Percentiles rank a stretch among this genome's conserved stretches.
These are phyloP conservation scores for Antheraea mylitta DNA, from an alignment of 1,140 invertebrate genomes.

Conservation along the genomic window DNA sequence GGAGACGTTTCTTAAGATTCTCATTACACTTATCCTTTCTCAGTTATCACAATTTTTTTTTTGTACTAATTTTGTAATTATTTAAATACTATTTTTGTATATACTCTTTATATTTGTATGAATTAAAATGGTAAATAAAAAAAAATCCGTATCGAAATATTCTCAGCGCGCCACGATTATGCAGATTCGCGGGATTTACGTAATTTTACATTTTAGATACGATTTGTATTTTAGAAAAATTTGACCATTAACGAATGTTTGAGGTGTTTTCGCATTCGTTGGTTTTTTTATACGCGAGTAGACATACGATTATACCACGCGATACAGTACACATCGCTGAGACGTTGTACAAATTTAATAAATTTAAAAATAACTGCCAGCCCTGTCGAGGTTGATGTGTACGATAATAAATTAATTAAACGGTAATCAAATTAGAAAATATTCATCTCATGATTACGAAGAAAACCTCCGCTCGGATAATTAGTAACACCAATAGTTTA, in stretches of 20 bases:
- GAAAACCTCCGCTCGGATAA: slow-evolving; percentile 45
- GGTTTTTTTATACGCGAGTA: slow-evolving; percentile 61
- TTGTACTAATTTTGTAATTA: slow-evolving; percentile 30
- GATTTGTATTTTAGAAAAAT: slow-evolving; percentile 53
- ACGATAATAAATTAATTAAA: no score
- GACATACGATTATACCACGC: slow-evolving; percentile 28
- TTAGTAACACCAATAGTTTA: slow-evolving; percentile 72
- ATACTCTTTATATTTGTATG: slow-evolving; percentile 27
- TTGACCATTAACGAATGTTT: slow-evolving; percentile 36
- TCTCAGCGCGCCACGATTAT: no score
- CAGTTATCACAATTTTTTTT: slow-evolving; percentile 13
- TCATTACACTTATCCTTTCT: not conserved
- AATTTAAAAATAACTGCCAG: not conserved
- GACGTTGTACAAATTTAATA: slow-evolving; percentile 8
- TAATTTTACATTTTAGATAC: slow-evolving; percentile 34
- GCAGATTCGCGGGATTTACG: slow-evolving; percentile 14
- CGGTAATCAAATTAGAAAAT: slow-evolving; percentile 16
- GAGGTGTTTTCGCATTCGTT: slow-evolving; percentile 32
- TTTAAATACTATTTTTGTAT: slow-evolving; percentile 42
- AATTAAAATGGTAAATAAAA: no score
- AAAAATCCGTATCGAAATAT: no score
- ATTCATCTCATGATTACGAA: slow-evolving; percentile 52
- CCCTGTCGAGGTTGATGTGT: not conserved
- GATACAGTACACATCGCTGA: slow-evolving; percentile 6
- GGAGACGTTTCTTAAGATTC: not conserved